These are phyloP conservation scores for Apodemus speciosus DNA, from an alignment of 2,113 vertebrate genomes.

Conservation along the genomic window DNA sequence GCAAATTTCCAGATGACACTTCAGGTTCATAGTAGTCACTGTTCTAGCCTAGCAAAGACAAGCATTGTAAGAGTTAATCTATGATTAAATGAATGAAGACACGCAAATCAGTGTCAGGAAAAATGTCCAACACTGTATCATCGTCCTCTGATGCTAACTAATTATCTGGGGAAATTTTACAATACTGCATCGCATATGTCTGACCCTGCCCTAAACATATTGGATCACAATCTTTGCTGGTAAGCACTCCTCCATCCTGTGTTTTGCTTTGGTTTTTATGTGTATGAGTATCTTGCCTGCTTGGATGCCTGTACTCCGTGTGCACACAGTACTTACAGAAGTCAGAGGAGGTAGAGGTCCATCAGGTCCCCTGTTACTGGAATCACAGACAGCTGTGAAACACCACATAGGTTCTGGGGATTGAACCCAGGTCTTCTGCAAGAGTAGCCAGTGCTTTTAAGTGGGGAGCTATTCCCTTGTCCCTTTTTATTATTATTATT, in stretches of 20 bases:
- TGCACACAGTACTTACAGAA: no score
- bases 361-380: no score
- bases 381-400: no score
- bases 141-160: background rate
- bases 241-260: rapidly evolving
- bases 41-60: background rate
- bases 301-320: no score
- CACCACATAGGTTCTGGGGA: no score
- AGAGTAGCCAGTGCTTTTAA: no score
- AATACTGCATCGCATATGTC: background rate
- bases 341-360: no score
- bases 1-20: background rate
- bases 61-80: background rate
- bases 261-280: no score
- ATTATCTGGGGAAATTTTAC: background rate
- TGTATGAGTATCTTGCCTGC: no score
- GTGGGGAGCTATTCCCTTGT: no score
- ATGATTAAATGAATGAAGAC: background rate
- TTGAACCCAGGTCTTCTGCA: no score
- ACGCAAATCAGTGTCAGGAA: background rate
- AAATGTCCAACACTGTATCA: background rate
- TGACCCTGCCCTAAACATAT: rapidly evolving
- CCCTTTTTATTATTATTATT: no score
- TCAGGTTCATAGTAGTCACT: background rate
- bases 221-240: background rate